Evolutionary conservation across 2,888 invertebrate genomes (phyloP).

Genomic region (Lingula anatina): DNA sequence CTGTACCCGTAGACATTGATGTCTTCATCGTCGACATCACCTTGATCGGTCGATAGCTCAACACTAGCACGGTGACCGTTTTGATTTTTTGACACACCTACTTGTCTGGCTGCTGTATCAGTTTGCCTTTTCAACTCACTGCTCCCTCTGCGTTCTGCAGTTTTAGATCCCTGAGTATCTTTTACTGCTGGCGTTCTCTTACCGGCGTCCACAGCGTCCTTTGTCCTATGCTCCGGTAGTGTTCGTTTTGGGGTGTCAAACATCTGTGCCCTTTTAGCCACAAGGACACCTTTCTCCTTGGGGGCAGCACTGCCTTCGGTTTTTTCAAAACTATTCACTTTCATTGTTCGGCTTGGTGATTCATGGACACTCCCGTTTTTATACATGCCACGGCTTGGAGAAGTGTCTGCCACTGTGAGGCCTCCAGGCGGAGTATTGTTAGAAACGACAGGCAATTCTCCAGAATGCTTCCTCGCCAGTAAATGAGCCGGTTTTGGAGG

Average conservation of each 20-base stretch:
- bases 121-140: too few species aligned
- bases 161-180: slow-evolving; percentile 1
- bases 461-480: too few species aligned
- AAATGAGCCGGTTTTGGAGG: too few species aligned
- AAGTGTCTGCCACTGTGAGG: too few species aligned
- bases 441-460: too few species aligned
- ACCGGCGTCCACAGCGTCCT: background rate
- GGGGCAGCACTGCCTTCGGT: too few species aligned
- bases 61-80: slow-evolving; percentile 4
- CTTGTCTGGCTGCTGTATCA: too few species aligned
- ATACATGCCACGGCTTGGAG: too few species aligned
- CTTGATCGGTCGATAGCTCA: slow-evolving; percentile 10
- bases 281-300: background rate
- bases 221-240: background rate
- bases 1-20: slow-evolving; percentile 44
- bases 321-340: too few species aligned
- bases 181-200: background rate
- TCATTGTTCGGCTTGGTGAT: too few species aligned
- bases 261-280: background rate
- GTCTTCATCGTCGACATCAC: slow-evolving; percentile 29
- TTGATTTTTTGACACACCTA: background rate
- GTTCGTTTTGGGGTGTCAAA: background rate
- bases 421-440: too few species aligned
- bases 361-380: too few species aligned
- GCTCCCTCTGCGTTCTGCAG: slow-evolving; percentile 9